Base-by-base conservation (phyloP, 2,888 invertebrate species). In the Nemurella pictetii region DNA sequence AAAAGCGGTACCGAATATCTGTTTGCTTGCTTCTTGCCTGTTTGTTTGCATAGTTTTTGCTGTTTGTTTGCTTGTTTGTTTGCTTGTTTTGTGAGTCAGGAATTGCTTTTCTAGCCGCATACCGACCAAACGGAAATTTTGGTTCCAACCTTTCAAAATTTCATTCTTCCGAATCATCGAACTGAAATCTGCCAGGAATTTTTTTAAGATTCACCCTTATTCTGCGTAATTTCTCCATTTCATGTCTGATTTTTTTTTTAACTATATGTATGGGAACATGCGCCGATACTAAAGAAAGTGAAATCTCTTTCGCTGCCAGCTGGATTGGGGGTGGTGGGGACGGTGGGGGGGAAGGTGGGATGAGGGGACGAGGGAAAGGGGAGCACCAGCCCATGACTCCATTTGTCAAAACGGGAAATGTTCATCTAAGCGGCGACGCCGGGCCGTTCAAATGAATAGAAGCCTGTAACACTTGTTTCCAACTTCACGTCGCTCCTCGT, bases 311-410 rank as follows among this genome's bases (percentile, higher is more conserved):
- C 86, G 85, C 85, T 84, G 72, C 81, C 28, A 86, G 27, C 26
- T 27, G 83, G 32, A 77, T 80, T 78, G 36, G 73, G 36, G 73
- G 25, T n/a, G 30, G 77, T 25, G 26, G 55, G 35, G 27, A 32
- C 74, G 80, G 32, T n/a, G 82, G 15, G 5, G 28, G 27, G 26
- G 25, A 20, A 73, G 73, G 75, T 20, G 83, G 15, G 80, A 32
- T 75, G 15, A n/a, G 35, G 12, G 77, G 73, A 72, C 20, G 80
- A 72, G 32, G 32, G 80, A 83, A 36, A 72, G 80, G 82, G 82
- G 82, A 28, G 82, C 82, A 29, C 55, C 82, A 77, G 20, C 80
- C 89, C 90, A 90, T 89, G 85, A 85, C 85, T 85, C 87, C 87
- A 87, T 87, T 87, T 87, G 87, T 86, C 86, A 87, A 86, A 86